A percentile compares a stretch with the other conserved stretches of the same genome.
These are phyloP conservation scores for Perizoma flavofasciatum DNA, from an alignment of 2,888 invertebrate species.

Conservation along the genomic window DNA sequence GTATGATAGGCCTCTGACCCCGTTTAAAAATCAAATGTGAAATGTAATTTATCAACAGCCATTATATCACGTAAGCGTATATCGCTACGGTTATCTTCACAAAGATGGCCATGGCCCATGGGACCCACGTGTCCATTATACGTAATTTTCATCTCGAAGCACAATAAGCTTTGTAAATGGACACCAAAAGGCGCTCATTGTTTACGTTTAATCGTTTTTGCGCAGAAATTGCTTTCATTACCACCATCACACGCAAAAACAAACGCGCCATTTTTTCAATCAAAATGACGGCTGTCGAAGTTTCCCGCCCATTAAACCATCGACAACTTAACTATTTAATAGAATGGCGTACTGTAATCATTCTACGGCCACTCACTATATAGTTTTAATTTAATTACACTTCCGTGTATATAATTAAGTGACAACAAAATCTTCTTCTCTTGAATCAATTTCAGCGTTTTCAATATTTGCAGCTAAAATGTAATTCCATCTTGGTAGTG, in stretches of 20 bases:
- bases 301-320: constrained; percentile 28
- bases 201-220: constrained; percentile 36
- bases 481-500: constrained; percentile 46
- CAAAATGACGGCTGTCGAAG: constrained; percentile 30
- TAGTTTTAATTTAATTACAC: background rate
- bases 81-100: background rate
- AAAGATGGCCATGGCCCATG: too few relatives aligned
- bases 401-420: too few relatives aligned
- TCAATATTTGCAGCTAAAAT: constrained; percentile 32
- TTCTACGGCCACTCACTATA: constrained; percentile 1
- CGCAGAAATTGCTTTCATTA: constrained; percentile 27
- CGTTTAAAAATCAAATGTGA: too few relatives aligned
- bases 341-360: constrained; percentile 2
- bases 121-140: constrained; percentile 7
- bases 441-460: constrained; percentile 9
- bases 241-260: constrained; percentile 4
- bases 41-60: too few relatives aligned
- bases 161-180: constrained; percentile 41
- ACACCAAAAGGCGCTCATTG: constrained; percentile 33
- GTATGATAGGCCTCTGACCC: too few relatives aligned
- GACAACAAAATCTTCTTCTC: background rate
- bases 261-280: constrained; percentile 9
- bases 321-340: constrained; percentile 21
- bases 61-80: too few relatives aligned
- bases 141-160: constrained; percentile 34